Conservation (phyloP, 2,113 vertebrate genomes). For the Ondatra zibethicus region DNA sequence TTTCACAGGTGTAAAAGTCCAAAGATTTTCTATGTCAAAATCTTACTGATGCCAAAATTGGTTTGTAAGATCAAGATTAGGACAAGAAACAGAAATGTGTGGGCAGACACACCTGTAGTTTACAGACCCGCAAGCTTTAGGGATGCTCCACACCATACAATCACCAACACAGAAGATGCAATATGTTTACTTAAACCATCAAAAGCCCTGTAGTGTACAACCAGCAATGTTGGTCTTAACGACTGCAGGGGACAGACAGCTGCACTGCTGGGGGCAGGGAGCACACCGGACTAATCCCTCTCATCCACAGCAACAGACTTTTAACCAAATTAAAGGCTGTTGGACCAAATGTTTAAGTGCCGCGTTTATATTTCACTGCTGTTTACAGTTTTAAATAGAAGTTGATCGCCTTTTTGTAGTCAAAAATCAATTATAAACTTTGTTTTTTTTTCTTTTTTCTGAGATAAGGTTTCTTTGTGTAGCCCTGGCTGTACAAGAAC, state of each 20-base stretch:
- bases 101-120: conserved; percentile 46
- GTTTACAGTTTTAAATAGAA: conserved; percentile 83
- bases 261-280: conserved; percentile 70
- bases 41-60: conserved; percentile 54
- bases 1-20: not conserved
- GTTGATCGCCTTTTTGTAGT: conserved; percentile 78
- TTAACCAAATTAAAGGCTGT: conserved; percentile 76
- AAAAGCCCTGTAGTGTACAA: conserved; percentile 82
- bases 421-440: conserved; percentile 69
- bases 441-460: conserved; percentile 81
- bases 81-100: conserved; percentile 16
- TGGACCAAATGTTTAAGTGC: conserved; percentile 62
- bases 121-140: conserved; percentile 50
- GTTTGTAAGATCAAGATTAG: conserved; percentile 56
- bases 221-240: conserved; percentile 82
- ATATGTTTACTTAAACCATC: conserved; percentile 62
- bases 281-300: conserved; percentile 72
- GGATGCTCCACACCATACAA: conserved; percentile 32
- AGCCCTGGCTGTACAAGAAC: too few relatives aligned
- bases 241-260: conserved; percentile 79
- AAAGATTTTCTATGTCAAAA: conserved; percentile 38
- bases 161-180: conserved; percentile 38
- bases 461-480: too few relatives aligned
- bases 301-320: conserved; percentile 60
- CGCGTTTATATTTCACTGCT: conserved; percentile 72